Evolutionary conservation across 2,797 vertebrate genomes (phyloP).

Genomic region (Caiman crocodilus): DNA sequence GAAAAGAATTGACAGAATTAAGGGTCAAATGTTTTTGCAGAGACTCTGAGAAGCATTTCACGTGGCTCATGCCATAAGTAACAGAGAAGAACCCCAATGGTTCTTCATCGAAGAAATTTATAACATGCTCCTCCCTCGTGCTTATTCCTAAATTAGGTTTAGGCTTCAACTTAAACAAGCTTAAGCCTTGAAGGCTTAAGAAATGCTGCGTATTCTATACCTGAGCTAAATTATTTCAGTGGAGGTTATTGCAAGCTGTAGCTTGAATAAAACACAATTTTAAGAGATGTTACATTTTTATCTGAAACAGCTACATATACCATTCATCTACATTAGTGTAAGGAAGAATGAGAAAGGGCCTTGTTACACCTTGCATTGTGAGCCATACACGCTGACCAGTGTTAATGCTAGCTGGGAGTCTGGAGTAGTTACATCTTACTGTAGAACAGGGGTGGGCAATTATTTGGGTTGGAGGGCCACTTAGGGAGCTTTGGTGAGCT

Average conservation of each 20-base stretch:
- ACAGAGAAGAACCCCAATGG: slow-evolving; percentile 2
- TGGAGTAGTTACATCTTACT: too few relatives aligned
- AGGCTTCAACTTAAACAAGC: background rate
- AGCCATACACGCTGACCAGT: too few relatives aligned
- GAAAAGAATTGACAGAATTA: background rate
- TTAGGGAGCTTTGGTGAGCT: too few relatives aligned
- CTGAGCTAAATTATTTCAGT: slow-evolving; percentile 31
- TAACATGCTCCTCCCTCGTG: slow-evolving; percentile 25
- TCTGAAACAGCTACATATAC: background rate
- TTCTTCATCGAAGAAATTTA: slow-evolving; percentile 46
- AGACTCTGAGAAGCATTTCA: background rate
- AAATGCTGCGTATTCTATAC: slow-evolving; percentile 27
- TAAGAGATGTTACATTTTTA: background rate
- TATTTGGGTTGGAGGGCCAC: too few relatives aligned
- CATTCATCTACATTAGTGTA: background rate
- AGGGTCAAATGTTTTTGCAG: slow-evolving; percentile 3
- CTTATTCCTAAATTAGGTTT: background rate
- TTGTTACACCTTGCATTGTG: too few relatives aligned
- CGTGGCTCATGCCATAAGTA: background rate
- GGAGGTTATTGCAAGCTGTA: background rate
- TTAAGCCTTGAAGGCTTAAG: background rate
- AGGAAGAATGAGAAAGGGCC: too few relatives aligned
- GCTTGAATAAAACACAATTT: background rate
- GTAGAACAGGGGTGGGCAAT: too few relatives aligned
- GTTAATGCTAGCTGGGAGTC: too few relatives aligned